A percentile compares a stretch with the other conserved stretches of the same genome.
These are phyloP conservation scores for Neria commutata DNA, from an alignment of 2,888 invertebrate species.

Conservation along the genomic window DNA sequence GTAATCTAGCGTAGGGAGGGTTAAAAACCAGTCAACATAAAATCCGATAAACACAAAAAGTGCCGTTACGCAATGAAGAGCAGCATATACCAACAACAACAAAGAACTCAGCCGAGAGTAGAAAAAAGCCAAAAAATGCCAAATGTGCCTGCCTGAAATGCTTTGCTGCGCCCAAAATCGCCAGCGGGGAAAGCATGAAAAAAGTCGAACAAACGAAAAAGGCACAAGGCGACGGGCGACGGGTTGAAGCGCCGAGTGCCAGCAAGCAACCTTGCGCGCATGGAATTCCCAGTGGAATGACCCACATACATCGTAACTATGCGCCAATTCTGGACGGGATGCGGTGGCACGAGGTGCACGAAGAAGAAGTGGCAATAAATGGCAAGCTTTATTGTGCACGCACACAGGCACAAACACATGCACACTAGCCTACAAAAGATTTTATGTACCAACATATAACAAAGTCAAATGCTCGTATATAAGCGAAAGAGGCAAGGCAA, in stretches of 20 bases:
- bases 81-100: not conserved
- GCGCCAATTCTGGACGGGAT: no score
- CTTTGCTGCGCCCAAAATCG: no score
- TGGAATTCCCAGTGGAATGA: constrained; percentile 60
- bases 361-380: constrained; percentile 3
- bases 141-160: not conserved
- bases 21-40: no score
- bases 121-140: not conserved
- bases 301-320: constrained; percentile 56
- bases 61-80: constrained; percentile 5
- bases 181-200: not conserved
- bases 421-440: constrained; percentile 18
- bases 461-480: no score
- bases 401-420: constrained; percentile 1
- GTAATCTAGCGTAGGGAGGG: no score
- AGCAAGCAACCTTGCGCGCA: constrained; percentile 18
- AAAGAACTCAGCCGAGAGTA: not conserved
- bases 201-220: not conserved
- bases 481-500: no score
- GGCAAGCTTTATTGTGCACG: constrained; percentile 13
- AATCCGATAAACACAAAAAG: not conserved
- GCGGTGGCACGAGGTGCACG: no score
- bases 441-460: no score
- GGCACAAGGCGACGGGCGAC: not conserved
- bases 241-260: no score